Evolutionary conservation across 2,888 invertebrate genomes (phyloP).

Genomic region (Rhagonycha fulva): DNA sequence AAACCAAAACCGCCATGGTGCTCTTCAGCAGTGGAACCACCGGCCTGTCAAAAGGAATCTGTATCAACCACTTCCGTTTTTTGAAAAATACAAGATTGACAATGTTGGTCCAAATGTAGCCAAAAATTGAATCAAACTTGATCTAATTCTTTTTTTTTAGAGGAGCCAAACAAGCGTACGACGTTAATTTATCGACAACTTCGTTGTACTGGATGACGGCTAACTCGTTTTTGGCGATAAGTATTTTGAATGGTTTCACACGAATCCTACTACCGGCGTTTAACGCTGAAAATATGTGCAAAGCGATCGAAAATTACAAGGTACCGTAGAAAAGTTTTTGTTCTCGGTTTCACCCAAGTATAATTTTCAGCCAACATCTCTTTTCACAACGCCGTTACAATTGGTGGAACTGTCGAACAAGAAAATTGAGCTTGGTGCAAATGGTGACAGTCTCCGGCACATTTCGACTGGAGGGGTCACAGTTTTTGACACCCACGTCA

Average conservation of each 20-base stretch:
- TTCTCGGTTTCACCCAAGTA: neutral
- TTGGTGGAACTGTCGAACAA: neutral
- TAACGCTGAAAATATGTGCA: conserved; percentile 7
- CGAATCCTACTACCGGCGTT: conserved; percentile 35
- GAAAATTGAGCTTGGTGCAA: neutral
- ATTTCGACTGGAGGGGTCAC: conserved; percentile 31
- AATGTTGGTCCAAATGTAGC: neutral
- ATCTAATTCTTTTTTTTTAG: neutral
- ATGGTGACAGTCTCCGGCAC: conserved; percentile 3
- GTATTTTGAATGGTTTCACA: conserved; percentile 36
- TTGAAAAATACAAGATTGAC: neutral
- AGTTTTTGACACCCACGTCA: conserved; percentile 20
- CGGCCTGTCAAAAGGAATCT: conserved; percentile 39
- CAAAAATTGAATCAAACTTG: neutral
- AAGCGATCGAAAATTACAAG: neutral
- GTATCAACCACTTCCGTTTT: conserved; percentile 32
- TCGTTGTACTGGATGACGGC: conserved; percentile 45
- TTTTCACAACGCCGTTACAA: neutral
- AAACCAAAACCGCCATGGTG: conserved; percentile 31
- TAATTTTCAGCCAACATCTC: neutral
- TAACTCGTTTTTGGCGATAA: conserved; percentile 25
- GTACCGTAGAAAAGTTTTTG: neutral
- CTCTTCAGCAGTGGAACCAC: conserved; percentile 41
- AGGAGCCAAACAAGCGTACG: too few species aligned
- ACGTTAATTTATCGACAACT: conserved; percentile 24